A percentile compares a stretch with the other conserved stretches of the same genome.
These are phyloP conservation scores for Cygnus atratus DNA, from an alignment of 2,113 vertebrate species.

Conservation along the genomic window DNA sequence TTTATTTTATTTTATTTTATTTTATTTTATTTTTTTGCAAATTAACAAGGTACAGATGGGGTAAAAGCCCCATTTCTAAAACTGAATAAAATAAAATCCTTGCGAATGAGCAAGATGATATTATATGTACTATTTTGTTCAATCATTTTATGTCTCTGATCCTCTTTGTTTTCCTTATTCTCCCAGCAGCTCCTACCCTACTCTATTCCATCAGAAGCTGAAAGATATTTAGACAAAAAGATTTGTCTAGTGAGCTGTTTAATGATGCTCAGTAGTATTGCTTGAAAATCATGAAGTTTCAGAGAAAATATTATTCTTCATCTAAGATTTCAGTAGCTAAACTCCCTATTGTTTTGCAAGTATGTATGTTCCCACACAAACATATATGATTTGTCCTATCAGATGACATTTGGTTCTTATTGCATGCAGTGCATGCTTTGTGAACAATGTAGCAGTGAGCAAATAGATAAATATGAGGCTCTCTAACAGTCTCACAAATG, in stretches of 20 bases:
- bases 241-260: not conserved
- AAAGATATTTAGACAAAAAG: not conserved
- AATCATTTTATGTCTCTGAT: not conserved
- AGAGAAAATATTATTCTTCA: not conserved
- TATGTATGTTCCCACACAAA: not conserved
- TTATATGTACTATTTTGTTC: not conserved
- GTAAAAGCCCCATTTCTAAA: not conserved
- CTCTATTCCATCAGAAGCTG: not conserved
- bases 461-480: not conserved
- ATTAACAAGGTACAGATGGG: not conserved
- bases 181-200: not conserved
- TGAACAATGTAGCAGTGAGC: not conserved
- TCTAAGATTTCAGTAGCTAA: not conserved
- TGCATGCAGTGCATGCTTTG: not conserved
- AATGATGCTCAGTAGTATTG: not conserved
- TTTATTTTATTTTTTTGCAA: not conserved
- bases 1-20: too few relatives aligned
- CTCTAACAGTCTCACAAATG: not conserved
- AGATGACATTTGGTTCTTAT: not conserved
- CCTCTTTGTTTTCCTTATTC: not conserved
- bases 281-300: not conserved
- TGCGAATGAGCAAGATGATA: not conserved
- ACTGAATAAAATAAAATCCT: not conserved
- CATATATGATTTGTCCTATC: not conserved
- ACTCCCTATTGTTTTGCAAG: not conserved